Conservation (phyloP, 2,797 vertebrate species). For the Corythornis leucogaster region DNA sequence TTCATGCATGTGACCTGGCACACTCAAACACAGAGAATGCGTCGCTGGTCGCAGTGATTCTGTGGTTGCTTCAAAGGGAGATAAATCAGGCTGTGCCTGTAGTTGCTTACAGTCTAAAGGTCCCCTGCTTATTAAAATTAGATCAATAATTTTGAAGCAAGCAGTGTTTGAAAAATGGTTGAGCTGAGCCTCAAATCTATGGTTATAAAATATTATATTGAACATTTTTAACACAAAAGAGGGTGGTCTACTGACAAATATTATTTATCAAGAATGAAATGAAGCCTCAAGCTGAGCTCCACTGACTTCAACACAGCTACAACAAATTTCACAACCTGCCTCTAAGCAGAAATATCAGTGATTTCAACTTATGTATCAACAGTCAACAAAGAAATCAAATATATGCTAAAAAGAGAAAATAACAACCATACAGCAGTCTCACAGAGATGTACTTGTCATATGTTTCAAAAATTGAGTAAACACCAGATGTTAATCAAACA, state of each 20-base stretch:
- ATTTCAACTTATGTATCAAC: not conserved
- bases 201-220: not conserved
- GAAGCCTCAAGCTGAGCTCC: not conserved
- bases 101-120: not conserved
- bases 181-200: not conserved
- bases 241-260: not conserved
- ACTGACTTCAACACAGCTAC: not conserved
- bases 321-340: not conserved
- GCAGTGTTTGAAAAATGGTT: not conserved
- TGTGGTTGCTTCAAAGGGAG: not conserved
- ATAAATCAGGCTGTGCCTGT: not conserved
- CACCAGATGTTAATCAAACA: not conserved
- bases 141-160: constrained; percentile 17
- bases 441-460: not conserved
- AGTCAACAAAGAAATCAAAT: not conserved
- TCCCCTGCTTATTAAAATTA: not conserved
- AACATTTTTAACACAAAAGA: not conserved
- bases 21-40: not conserved
- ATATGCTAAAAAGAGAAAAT: not conserved
- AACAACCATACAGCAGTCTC: not conserved
- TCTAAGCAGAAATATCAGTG: not conserved
- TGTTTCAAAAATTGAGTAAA: not conserved
- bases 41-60: not conserved
- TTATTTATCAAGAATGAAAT: not conserved
- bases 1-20: not conserved